Conservation (phyloP, 2,888 invertebrate species). For the Subacronicta megacephala region DNA sequence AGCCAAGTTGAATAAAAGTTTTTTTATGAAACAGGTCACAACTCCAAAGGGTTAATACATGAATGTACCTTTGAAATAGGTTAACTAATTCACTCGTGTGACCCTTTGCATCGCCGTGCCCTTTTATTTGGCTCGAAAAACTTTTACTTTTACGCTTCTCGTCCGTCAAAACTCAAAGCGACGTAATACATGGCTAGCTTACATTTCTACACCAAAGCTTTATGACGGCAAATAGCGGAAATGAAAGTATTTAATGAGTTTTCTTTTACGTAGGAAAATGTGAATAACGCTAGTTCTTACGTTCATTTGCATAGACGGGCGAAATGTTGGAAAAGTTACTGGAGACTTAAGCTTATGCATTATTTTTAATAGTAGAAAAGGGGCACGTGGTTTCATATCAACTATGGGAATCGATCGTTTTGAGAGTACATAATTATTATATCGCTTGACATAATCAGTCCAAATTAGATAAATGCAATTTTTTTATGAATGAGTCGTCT, state of each 20-base stretch:
- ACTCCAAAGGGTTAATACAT: too few relatives aligned
- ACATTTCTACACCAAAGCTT: conserved; percentile 31
- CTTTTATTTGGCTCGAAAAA: neutral
- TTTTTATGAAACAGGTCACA: too few relatives aligned
- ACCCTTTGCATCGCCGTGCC: too few relatives aligned
- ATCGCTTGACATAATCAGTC: too few relatives aligned
- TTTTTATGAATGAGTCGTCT: too few relatives aligned
- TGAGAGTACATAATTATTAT: too few relatives aligned
- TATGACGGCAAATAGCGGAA: conserved; percentile 26
- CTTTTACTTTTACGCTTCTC: conserved; percentile 4
- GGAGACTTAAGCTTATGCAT: neutral
- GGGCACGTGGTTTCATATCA: too few relatives aligned
- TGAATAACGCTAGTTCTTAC: conserved; percentile 15
- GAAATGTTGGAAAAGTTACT: conserved; percentile 7
- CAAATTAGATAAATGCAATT: too few relatives aligned
- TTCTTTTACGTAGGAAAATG: conserved; percentile 45
- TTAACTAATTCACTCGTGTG: neutral
- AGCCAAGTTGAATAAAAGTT: too few relatives aligned
- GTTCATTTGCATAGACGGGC: conserved; percentile 28
- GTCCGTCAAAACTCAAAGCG: conserved; percentile 30
- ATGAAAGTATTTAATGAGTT: conserved; percentile 53
- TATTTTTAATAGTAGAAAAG: neutral
- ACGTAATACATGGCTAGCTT: conserved; percentile 30
- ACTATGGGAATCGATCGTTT: too few relatives aligned
- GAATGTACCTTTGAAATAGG: too few relatives aligned